phyloP scores from a whole-genome alignment of 2,113 vertebrate species.

The Labeo rohita region DNA sequence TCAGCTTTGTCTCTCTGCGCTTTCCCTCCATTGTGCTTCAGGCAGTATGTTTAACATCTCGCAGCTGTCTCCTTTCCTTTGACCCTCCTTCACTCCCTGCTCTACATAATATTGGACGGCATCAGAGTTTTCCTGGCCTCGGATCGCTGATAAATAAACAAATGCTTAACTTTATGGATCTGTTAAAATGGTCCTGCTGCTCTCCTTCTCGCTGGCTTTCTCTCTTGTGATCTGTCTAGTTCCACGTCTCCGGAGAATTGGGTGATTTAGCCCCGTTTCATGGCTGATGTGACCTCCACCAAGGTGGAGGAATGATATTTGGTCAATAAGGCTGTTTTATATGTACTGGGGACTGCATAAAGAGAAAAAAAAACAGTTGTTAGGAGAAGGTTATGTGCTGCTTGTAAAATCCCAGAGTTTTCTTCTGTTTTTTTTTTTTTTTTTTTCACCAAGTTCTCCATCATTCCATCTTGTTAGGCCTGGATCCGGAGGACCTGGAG shows the following conservation, averaged over 20 bases:
- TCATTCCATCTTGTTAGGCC: background rate
- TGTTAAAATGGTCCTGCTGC: conserved; percentile 43
- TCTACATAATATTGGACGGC: conserved; percentile 44
- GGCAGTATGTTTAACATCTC: background rate
- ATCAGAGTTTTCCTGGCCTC: conserved; percentile 53
- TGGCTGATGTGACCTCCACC: conserved; percentile 30
- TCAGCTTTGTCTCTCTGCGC: background rate
- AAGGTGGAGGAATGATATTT: conserved; percentile 24
- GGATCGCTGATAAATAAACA: conserved; percentile 55
- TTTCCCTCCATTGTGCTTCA: background rate
- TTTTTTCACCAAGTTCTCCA: conserved; percentile 9
- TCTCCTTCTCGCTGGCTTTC: background rate
- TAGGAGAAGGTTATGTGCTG: background rate
- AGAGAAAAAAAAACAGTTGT: conserved; percentile 7
- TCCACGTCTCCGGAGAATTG: background rate
- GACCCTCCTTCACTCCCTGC: conserved; percentile 16
- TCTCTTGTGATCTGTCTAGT: background rate
- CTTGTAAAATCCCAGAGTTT: conserved; percentile 12
- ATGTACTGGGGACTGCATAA: conserved; percentile 19
- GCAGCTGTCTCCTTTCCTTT: conserved; percentile 16
- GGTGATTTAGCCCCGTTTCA: conserved; percentile 22
- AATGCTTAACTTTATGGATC: conserved; percentile 50
- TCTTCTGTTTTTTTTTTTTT: background rate
- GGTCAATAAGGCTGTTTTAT: conserved; percentile 26
- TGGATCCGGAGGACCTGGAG: background rate